Conservation (phyloP, 2,797 vertebrate genomes). For the Enteromius trimaculatus region DNA sequence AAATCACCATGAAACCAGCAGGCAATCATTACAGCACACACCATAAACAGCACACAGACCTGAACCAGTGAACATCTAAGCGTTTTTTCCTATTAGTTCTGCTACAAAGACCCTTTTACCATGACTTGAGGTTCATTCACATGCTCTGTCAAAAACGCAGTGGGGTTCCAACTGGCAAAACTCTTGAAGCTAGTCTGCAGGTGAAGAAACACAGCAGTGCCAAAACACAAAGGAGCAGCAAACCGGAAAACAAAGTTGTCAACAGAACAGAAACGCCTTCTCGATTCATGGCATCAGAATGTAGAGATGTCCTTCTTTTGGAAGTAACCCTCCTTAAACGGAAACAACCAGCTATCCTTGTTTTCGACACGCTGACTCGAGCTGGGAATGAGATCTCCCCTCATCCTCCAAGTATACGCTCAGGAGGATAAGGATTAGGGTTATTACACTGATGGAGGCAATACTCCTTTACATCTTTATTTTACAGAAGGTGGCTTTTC, state of each 20-base stretch:
- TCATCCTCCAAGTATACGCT: not conserved
- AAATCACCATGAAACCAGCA: not conserved
- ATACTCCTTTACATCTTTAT: constrained; percentile 16
- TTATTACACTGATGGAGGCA: constrained; percentile 41
- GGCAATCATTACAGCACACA: not conserved
- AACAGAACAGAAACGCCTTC: constrained; percentile 62
- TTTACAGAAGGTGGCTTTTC: not conserved
- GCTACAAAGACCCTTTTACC: constrained; percentile 21
- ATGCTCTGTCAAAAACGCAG: constrained; percentile 66
- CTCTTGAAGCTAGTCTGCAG: constrained; percentile 74
- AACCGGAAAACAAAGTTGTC: constrained; percentile 66
- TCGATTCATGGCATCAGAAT: constrained; percentile 60
- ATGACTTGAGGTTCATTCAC: not conserved
- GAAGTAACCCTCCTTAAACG: not conserved
- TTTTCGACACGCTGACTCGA: not conserved
- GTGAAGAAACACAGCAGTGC: constrained; percentile 77
- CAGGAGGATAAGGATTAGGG: constrained; percentile 51
- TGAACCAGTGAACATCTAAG: not conserved
- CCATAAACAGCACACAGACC: not conserved
- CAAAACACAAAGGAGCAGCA: constrained; percentile 69
- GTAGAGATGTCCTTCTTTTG: not conserved
- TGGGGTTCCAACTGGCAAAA: constrained; percentile 71
- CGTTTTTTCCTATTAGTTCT: not conserved
- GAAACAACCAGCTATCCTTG: constrained; percentile 4
- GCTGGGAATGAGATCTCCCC: not conserved